Evolutionary conservation across 92 coral and sea anemone species (phyloP), one percentile per base, ranked within the genome.

Genomic region (Pocillopora meandrina): DNA sequence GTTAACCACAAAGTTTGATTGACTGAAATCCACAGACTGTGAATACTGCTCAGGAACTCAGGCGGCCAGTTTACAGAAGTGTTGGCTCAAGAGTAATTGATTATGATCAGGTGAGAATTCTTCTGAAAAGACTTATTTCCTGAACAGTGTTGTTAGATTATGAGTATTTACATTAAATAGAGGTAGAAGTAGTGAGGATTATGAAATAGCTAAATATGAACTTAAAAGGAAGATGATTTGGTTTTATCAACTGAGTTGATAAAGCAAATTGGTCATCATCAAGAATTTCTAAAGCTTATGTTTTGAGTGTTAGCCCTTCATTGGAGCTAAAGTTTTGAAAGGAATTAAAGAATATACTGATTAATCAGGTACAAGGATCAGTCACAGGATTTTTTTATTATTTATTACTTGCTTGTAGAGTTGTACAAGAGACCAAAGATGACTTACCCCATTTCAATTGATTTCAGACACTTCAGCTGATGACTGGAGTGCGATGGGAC

Each of bases 401-500:
- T 26, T 26, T 26, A 26, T 26, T 26, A 64, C 9, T 64, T 64
- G 21, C 21, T 64, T 64, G 6, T 12, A 19, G 33, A 19, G 70
- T 65, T 65, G 20, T 19, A 19, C 23, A 19, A 64, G 14, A 21
- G 18, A 10, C 6, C 10, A 7, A 20, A 65, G 34, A 13, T 21
- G 31, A 65, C 31, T 21, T 11, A 65, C 35, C 12, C 70, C 70
- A 1, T 21, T 6, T 11, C 13, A 76, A 10, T 75, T 47, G 47
- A 49, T 66, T 71, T 80, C 78, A 97, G 99, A 93, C 98, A 7
- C 92, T 95, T 56, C 98, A 97, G 70, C 78, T 92, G 87, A 97
- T 97, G 99, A 84, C 91, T 13, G 92, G 93, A 35, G 99, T 94
- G 55, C 90, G 95, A 64, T 97, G 99, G 99, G 99, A 97, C 80